These are phyloP conservation scores for Drosophila prosaltans DNA, from an alignment of 1,140 invertebrate genomes.

Conservation along the genomic window DNA sequence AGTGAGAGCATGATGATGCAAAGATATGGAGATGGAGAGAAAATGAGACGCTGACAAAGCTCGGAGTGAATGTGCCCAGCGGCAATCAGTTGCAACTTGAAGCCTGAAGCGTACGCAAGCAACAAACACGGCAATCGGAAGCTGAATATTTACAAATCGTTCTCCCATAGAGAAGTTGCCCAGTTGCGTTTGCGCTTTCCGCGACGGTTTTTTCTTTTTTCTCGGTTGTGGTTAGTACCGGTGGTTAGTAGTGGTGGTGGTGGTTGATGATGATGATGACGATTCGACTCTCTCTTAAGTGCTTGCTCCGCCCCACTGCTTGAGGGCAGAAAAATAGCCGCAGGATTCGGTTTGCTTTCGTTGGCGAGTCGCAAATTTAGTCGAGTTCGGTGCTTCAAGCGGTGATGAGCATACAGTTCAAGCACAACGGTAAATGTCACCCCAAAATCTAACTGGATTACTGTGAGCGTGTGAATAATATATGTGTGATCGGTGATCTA, in stretches of 20 bases:
- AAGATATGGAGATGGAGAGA: constrained; percentile 12
- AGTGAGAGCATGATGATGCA: no score
- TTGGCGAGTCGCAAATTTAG: constrained; percentile 47
- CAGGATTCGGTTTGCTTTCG: constrained; percentile 57
- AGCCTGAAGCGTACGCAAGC: constrained; percentile 72
- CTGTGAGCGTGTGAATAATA: constrained; percentile 33
- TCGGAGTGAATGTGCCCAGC: constrained; percentile 58
- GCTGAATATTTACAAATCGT: constrained; percentile 8
- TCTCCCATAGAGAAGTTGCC: constrained; percentile 12
- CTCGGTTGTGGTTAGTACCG: constrained; percentile 11
- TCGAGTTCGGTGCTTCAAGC: constrained; percentile 67
- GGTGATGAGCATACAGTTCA: constrained; percentile 54
- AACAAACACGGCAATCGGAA: constrained; percentile 45
- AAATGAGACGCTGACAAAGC: constrained; percentile 32
- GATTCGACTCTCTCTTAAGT: constrained; percentile 38
- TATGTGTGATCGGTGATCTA: constrained; percentile 42
- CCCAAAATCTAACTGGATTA: constrained; percentile 6
- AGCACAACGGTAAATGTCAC: constrained; percentile 48
- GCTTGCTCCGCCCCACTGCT: constrained; percentile 75
- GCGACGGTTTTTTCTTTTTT: constrained; percentile 28
- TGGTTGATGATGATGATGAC: neutral
- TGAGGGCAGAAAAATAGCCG: constrained; percentile 67
- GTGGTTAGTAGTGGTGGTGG: constrained; percentile 13
- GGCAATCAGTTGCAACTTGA: constrained; percentile 74
- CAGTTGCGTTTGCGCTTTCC: constrained; percentile 34